Conservation (phyloP, 2,113 vertebrate genomes). For the Bubalus kerabau region DNA sequence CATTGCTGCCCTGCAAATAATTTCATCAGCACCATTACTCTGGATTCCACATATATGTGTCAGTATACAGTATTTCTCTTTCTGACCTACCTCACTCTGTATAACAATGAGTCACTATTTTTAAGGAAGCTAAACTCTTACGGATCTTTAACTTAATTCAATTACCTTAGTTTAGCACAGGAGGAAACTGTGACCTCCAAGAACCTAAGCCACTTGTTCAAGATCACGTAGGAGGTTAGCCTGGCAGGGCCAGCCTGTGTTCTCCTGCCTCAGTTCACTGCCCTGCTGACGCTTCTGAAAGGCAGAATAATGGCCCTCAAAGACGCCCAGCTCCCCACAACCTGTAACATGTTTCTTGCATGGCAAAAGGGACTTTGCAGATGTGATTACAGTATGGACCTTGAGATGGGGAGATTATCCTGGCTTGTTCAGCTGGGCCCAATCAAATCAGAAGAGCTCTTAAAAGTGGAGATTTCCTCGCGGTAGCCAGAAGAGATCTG, state of each 20-base stretch:
- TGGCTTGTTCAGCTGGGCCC: background rate
- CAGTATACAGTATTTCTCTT: background rate
- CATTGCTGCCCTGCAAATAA: background rate
- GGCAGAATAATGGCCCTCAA: background rate
- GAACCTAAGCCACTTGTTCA: background rate
- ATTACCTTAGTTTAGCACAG: background rate
- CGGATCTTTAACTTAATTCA: background rate
- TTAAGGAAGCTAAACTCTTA: background rate
- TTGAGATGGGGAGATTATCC: background rate
- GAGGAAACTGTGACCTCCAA: background rate
- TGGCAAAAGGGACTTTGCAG: background rate
- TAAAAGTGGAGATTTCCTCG: background rate
- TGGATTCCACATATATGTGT: background rate
- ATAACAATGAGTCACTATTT: background rate
- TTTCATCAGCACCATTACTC: background rate
- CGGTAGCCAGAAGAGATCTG: background rate
- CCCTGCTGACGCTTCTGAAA: background rate
- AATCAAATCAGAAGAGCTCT: background rate
- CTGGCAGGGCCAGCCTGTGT: background rate
- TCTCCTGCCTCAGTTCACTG: background rate
- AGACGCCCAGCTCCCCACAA: background rate
- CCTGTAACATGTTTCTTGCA: background rate
- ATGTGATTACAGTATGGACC: background rate
- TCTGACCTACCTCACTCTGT: background rate
- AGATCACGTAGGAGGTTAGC: background rate